Evolutionary conservation across 2,113 vertebrate genomes (phyloP).

Genomic region (Chionomys nivalis): DNA sequence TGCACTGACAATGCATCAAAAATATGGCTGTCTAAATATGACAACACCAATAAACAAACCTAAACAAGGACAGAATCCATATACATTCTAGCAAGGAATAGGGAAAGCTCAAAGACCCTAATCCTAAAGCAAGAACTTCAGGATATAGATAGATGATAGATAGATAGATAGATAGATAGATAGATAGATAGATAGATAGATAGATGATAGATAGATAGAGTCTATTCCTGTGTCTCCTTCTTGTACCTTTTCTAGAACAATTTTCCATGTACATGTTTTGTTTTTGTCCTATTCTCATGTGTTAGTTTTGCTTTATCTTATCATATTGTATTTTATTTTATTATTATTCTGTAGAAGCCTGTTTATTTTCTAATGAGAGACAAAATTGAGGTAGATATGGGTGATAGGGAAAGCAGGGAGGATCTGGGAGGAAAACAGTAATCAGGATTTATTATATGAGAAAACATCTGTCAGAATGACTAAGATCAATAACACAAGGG

Average conservation of each 20-base stretch:
- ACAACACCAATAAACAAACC: not conserved
- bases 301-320: not conserved
- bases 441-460: not conserved
- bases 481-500: not conserved
- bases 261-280: not conserved
- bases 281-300: not conserved
- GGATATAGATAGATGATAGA: too few species aligned
- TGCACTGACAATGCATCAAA: not conserved
- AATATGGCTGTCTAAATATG: not conserved
- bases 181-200: too few species aligned
- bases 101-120: not conserved
- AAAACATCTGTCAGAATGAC: not conserved
- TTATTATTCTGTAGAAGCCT: not conserved
- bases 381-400: not conserved
- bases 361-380: not conserved
- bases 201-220: too few species aligned
- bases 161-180: too few species aligned
- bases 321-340: not conserved
- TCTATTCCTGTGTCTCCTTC: not conserved
- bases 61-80: not conserved
- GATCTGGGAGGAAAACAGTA: not conserved
- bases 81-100: not conserved
- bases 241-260: not conserved
- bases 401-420: not conserved
- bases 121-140: not conserved